phyloP scores from a whole-genome alignment of 2,797 vertebrate genomes.

The Manis pentadactyla region DNA sequence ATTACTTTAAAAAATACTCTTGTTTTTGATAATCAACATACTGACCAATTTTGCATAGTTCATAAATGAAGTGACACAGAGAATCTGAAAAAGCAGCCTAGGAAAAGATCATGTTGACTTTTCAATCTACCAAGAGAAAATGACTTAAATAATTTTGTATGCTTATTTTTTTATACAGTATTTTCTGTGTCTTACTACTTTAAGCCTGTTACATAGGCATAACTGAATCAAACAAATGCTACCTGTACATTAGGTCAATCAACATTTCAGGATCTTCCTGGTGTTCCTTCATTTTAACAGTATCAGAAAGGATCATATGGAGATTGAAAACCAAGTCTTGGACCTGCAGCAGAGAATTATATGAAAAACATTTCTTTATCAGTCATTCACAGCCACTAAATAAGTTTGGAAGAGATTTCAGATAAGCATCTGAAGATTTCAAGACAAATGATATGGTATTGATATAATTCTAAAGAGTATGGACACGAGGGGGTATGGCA shows the following conservation, averaged over 20 bases:
- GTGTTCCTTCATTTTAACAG: slow-evolving; percentile 99
- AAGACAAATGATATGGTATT: not conserved
- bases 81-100: not conserved
- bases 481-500: not conserved
- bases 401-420: slow-evolving; percentile 20
- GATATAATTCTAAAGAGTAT: not conserved
- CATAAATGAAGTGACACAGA: not conserved
- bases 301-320: slow-evolving; percentile 99
- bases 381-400: not conserved
- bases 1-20: not conserved
- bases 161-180: not conserved
- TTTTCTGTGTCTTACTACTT: not conserved
- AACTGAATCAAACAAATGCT: not conserved
- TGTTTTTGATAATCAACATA: slow-evolving; percentile 14
- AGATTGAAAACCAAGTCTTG: slow-evolving; percentile 99
- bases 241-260: slow-evolving; percentile 99
- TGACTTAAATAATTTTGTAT: not conserved
- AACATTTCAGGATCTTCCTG: slow-evolving; percentile 99
- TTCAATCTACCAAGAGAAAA: not conserved
- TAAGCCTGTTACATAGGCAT: not conserved
- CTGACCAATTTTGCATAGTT: not conserved
- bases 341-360: slow-evolving; percentile 88
- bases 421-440: not conserved
- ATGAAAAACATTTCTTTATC: slow-evolving; percentile 14
- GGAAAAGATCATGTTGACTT: not conserved